Percentiles rank a stretch among this genome's conserved stretches.
These are phyloP conservation scores for Trinorchestia longiramus DNA, from an alignment of 1,140 invertebrate species.

Conservation along the genomic window DNA sequence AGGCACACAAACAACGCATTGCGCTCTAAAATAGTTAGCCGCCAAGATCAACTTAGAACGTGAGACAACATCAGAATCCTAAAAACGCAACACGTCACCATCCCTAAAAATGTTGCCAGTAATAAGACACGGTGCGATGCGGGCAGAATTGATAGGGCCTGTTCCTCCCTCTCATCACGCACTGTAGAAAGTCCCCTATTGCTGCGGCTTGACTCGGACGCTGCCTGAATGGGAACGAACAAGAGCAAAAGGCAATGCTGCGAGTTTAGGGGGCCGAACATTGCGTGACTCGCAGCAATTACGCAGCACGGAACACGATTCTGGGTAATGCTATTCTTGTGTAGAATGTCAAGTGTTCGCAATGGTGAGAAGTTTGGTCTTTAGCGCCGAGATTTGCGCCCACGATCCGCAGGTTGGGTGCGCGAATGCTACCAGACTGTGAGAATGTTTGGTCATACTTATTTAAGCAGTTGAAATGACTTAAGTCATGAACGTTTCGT, in stretches of 20 bases:
- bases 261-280: background rate
- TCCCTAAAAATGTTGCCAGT: background rate
- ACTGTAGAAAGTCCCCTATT: background rate
- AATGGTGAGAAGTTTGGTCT: background rate
- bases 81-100: background rate
- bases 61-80: background rate
- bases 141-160: background rate
- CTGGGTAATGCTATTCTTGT: background rate
- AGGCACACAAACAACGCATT: too few species aligned
- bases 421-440: background rate
- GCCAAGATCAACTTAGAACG: background rate
- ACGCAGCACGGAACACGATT: background rate
- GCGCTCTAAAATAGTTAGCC: too few species aligned
- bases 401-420: background rate
- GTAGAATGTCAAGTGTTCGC: slow-evolving; percentile 22
- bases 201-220: background rate
- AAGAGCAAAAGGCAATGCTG: slow-evolving; percentile 3
- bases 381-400: background rate
- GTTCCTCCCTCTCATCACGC: background rate
- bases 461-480: background rate
- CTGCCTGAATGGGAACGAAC: background rate
- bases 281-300: slow-evolving; percentile 37
- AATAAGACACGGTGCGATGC: background rate
- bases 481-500: background rate
- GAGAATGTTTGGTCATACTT: background rate